Evolutionary conservation across 2,797 vertebrate species (phyloP).

Genomic region (Hydrophis major): DNA sequence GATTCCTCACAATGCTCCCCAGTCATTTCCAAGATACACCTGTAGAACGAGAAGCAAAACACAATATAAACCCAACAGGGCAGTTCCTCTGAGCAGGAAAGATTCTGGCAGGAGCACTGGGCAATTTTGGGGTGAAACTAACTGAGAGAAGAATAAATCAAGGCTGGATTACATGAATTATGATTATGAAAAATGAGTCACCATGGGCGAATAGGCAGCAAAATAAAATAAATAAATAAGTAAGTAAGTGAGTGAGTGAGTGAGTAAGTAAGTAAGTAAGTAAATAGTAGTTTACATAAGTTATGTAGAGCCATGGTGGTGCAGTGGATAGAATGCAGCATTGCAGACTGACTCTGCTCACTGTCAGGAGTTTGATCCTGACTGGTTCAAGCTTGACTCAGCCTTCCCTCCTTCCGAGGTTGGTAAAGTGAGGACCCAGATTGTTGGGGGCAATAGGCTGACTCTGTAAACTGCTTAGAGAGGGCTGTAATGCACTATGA

Average conservation of each 20-base stretch:
- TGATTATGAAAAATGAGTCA: too few species aligned
- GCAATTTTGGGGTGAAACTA: background rate
- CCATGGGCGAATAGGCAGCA: too few species aligned
- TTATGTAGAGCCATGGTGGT: background rate
- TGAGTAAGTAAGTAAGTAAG: too few species aligned
- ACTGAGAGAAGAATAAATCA: background rate
- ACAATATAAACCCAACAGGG: background rate
- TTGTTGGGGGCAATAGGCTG: background rate
- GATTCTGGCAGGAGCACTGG: background rate
- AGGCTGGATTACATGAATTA: accelerated
- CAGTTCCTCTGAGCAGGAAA: background rate
- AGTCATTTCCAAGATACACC: conserved; percentile 80
- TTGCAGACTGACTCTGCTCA: background rate
- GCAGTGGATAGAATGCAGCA: background rate
- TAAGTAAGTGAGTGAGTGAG: too few species aligned
- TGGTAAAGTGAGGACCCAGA: background rate
- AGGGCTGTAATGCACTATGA: background rate
- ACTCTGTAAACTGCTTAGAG: background rate
- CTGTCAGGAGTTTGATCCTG: background rate
- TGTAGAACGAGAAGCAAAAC: conserved; percentile 46
- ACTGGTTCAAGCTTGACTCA: background rate
- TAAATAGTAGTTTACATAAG: too few species aligned
- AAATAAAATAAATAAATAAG: too few species aligned
- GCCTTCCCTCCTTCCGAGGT: background rate
- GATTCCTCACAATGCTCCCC: conserved; percentile 82